Conservation (phyloP, 2,888 invertebrate species). For the Rhyacophila evoluta region DNA sequence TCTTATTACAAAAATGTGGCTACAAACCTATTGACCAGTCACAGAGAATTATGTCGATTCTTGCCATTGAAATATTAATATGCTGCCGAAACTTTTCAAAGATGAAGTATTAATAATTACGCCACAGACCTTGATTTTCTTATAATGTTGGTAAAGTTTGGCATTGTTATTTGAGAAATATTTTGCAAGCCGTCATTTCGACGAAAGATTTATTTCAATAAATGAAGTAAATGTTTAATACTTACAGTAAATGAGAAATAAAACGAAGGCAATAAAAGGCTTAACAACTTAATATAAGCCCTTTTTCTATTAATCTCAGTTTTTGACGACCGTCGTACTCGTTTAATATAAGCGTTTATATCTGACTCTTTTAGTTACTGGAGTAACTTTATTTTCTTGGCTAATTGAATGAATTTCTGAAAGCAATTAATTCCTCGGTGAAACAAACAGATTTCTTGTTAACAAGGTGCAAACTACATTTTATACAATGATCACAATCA, state of each 20-base stretch:
- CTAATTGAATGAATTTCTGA: conserved; percentile 5
- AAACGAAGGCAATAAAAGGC: conserved; percentile 14
- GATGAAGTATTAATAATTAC: no score
- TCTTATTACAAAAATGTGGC: no score
- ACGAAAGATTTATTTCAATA: conserved; percentile 4
- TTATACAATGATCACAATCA: background rate
- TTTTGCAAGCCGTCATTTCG: background rate
- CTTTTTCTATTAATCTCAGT: conserved; percentile 22
- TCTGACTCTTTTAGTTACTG: conserved; percentile 2
- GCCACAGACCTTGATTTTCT: background rate
- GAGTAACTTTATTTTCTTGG: conserved; percentile 6
- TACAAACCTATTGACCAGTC: no score
- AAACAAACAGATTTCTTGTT: conserved; percentile 12
- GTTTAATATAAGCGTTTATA: background rate
- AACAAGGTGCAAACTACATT: background rate
- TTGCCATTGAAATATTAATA: no score
- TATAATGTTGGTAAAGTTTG: background rate
- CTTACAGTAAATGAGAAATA: conserved; percentile 18
- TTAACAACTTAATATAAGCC: conserved; percentile 22
- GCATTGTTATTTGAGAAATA: background rate
- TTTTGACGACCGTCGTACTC: conserved; percentile 14
- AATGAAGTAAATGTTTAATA: conserved; percentile 14
- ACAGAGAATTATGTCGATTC: no score
- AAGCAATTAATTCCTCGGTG: background rate
- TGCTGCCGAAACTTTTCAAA: no score